These are phyloP conservation scores for Poecile montanus DNA, from an alignment of 2,797 vertebrate species.

Conservation along the genomic window DNA sequence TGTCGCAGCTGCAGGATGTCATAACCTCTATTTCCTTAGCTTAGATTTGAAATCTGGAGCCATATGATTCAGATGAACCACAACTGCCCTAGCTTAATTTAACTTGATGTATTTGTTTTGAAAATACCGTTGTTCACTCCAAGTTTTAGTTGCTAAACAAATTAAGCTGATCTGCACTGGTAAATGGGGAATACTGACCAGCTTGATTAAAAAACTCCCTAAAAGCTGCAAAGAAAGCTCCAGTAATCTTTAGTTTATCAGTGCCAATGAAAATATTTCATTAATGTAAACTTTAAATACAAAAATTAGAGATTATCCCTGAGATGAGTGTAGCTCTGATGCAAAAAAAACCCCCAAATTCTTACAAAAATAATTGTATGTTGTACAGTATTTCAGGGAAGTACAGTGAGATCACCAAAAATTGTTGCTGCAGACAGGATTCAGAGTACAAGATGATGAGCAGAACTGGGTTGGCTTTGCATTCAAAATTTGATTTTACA, in stretches of 20 bases:
- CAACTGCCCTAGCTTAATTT: constrained; percentile 2
- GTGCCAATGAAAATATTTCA: neutral
- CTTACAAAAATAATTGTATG: neutral
- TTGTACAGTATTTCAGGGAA: neutral
- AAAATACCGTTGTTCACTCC: neutral
- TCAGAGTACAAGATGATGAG: neutral
- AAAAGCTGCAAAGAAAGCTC: neutral
- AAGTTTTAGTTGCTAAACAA: constrained; percentile 18
- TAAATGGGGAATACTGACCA: neutral
- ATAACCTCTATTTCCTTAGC: constrained; percentile 58
- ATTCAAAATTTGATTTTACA: neutral
- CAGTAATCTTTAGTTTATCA: neutral
- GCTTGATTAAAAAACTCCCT: neutral
- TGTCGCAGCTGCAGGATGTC: constrained; percentile 52
- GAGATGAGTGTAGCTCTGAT: neutral
- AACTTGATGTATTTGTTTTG: constrained; percentile 32
- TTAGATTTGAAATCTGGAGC: constrained; percentile 30
- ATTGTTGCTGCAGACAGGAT: neutral
- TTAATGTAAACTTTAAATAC: neutral
- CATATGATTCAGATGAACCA: constrained; percentile 32
- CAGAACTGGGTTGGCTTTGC: constrained; percentile 39
- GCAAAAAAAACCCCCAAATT: neutral
- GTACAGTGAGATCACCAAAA: neutral
- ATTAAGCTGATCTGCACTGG: neutral
- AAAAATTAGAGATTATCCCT: neutral